phyloP scores from a whole-genome alignment of 2,797 vertebrate species.

The Brachyrhaphis roseni region DNA sequence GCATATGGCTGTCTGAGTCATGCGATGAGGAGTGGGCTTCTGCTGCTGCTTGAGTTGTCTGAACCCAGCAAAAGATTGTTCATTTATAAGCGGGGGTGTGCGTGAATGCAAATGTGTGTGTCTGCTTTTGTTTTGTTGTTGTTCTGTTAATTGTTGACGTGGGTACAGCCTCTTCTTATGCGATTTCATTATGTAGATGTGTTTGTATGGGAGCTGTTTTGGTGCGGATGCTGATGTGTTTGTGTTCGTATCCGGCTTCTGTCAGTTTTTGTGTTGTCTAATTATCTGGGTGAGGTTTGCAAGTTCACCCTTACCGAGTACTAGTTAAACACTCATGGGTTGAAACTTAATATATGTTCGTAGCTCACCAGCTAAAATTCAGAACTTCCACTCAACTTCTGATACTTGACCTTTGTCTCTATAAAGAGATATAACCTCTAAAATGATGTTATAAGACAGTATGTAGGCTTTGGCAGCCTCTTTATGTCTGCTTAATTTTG shows the following conservation, averaged over 20 bases:
- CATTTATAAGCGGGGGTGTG: slow-evolving; percentile 21
- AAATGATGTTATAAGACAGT: neutral
- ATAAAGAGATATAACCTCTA: neutral
- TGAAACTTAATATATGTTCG: neutral
- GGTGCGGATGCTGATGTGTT: slow-evolving; percentile 14
- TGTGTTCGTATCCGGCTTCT: neutral
- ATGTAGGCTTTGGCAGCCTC: neutral
- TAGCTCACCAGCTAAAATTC: neutral
- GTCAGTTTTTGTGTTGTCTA: neutral
- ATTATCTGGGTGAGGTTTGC: neutral
- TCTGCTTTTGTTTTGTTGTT: slow-evolving; percentile 8
- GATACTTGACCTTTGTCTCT: neutral
- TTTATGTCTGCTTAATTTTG: neutral
- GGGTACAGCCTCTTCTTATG: slow-evolving; percentile 37
- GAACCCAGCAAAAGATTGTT: slow-evolving; percentile 34
- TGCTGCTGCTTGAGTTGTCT: slow-evolving; percentile 47
- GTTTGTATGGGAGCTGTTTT: slow-evolving; percentile 37
- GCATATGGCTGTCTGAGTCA: slow-evolving; percentile 73
- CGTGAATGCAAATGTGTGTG: slow-evolving; percentile 16
- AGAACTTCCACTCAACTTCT: neutral
- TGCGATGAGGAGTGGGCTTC: slow-evolving; percentile 58
- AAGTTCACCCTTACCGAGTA: neutral
- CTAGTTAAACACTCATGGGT: neutral
- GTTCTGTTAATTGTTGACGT: slow-evolving; percentile 33
- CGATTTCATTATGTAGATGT: slow-evolving; percentile 40